phyloP scores from a whole-genome alignment of 1,140 invertebrate genomes.

The Drosophila pandora region DNA sequence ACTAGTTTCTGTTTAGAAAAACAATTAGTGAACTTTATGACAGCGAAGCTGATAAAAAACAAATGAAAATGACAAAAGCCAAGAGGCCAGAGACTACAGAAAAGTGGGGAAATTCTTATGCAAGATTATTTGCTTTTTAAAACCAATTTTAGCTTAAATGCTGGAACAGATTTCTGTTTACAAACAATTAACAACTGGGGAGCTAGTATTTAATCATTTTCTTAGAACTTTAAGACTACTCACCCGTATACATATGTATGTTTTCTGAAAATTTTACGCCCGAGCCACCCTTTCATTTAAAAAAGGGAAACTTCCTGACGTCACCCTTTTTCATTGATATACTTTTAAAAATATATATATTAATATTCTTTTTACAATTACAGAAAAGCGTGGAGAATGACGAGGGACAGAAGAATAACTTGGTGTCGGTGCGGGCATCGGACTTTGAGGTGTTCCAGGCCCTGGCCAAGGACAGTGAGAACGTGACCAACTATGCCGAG shows the following conservation, averaged over 20 bases:
- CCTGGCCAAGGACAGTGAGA: conserved; percentile 95
- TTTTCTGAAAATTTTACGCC: neutral
- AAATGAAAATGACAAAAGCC: neutral
- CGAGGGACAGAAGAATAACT: conserved; percentile 95
- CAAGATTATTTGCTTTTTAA: neutral
- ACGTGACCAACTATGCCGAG: conserved; percentile 88
- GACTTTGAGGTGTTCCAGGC: conserved; percentile 99
- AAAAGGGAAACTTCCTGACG: neutral
- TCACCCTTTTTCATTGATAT: conserved; percentile 4
- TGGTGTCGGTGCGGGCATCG: conserved; percentile 95
- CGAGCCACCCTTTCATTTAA: neutral
- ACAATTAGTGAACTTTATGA: neutral
- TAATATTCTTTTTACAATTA: conserved; percentile 56
- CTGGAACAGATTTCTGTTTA: neutral
- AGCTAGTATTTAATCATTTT: too few relatives aligned
- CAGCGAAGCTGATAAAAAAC: neutral
- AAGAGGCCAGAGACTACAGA: too few relatives aligned
- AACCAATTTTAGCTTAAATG: neutral
- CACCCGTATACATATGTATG: neutral
- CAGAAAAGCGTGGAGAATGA: conserved; percentile 94
- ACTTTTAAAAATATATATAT: conserved; percentile 45
- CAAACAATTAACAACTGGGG: neutral
- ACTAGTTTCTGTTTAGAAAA: conserved; percentile 6
- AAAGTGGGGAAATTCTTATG: neutral
- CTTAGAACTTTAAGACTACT: neutral